Evolutionary conservation across 2,888 invertebrate species (phyloP), one percentile per base, ranked within the genome.

Genomic region (Mystacides longicornis): DNA sequence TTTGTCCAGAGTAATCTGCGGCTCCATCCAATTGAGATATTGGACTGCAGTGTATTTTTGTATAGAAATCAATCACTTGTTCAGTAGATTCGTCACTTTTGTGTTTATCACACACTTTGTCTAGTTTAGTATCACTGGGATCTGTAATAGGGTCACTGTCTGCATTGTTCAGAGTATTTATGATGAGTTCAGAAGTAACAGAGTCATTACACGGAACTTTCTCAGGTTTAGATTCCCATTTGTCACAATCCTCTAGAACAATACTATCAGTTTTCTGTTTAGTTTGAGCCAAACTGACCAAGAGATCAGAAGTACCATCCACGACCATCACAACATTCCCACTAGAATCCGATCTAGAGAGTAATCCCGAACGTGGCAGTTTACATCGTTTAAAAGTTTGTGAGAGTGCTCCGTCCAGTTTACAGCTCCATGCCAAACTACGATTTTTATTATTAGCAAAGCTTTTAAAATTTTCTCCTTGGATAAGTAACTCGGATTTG

Each of bases 1-100:
- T 75, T 62, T 75, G 77, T 9, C 74, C 79, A 49, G 82, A 80
- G 60, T 84, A 79, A 65, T 87, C 87, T 42, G 82, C 82, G 1
- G 85, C 78, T 2, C 86, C 86, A 66, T 85, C 86, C 58, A 85
- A 70, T 69, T 86, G 86, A 46, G 85, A 82, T 61, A 86, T 82
- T 53, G 77, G 77, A 62, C 77, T 78, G 62, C 77, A 77, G 54
- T 76, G 76, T 62, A 77, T 77, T 64, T 77, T 78, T 0, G 77
- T 77, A 51, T 78, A 78, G 62, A 78, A 78, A 63, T 78, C 77
- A 56, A 78, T 78, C 2, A 77, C 77, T 58, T 77, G 76, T 47
- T 74, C 68, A 54, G 73, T 76, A 56, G 75, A 75, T 14, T 71
- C 74, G 50, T 75, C 74, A 11, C 69, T 67, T 63, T 77, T 77